Percentiles rank a stretch among this genome's conserved stretches.
Conservation (phyloP, 2,888 invertebrate species). For the Meganola albula region DNA sequence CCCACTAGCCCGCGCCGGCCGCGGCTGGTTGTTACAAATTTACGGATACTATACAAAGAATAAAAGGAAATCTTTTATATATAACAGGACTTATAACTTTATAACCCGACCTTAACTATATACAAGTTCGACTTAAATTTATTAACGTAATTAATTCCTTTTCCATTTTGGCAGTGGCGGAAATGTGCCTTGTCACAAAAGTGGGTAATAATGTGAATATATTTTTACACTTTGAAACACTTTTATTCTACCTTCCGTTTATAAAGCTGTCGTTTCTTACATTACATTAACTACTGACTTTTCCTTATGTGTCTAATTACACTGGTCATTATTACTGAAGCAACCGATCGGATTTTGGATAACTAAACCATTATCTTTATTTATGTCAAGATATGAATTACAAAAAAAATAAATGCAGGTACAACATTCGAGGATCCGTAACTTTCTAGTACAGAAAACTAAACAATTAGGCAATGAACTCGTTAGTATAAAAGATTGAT, state of each 20-base stretch:
- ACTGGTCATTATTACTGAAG: conserved; percentile 52
- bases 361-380: conserved; percentile 65
- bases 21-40: conserved; percentile 57
- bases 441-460: conserved; percentile 72
- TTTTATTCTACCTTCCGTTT: conserved; percentile 54
- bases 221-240: conserved; percentile 37
- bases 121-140: conserved; percentile 52
- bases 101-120: conserved; percentile 65
- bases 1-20: conserved; percentile 32
- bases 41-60: conserved; percentile 69
- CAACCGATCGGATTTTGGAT: conserved; percentile 61
- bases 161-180: conserved; percentile 74
- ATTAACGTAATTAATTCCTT: conserved; percentile 47
- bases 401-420: conserved; percentile 76
- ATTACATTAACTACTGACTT: conserved; percentile 71
- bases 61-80: conserved; percentile 69
- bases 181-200: conserved; percentile 77
- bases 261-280: conserved; percentile 74
- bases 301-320: conserved; percentile 64
- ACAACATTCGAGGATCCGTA: conserved; percentile 77
- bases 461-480: conserved; percentile 69
- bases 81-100: conserved; percentile 70
- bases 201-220: conserved; percentile 42
- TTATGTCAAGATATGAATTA: conserved; percentile 72
- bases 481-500: conserved; percentile 57